Base-by-base conservation (phyloP, 1,140 invertebrate genomes). In the Bombus pyrosoma region DNA sequence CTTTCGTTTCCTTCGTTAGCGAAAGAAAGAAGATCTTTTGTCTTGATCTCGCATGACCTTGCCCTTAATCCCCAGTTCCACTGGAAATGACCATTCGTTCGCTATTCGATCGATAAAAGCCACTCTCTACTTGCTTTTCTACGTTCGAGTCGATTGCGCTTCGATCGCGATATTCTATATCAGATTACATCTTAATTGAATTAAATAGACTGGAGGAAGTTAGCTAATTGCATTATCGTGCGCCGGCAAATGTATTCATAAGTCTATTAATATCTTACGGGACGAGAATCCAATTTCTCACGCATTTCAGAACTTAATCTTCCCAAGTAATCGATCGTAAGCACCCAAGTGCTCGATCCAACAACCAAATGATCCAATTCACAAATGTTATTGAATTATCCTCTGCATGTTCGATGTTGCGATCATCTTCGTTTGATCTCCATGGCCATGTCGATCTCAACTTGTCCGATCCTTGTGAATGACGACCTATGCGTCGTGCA, bases 161-260 rank as follows among this genome's bases (percentile, higher is more conserved):
- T 47, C 74, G 72, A 83, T 83, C 81, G 43, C 15, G 81, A 83
- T 78, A 68, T 68, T 83, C 64, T 66, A 41, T 78, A 78, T 83
- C 81, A 78, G 81, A 83, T 83, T 83, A 78, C 81, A 66, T 68
- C 81, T 78, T 78, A 78, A 83, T 83, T 69, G 62, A 78, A 83
- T 83, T 83, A 83, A 78, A 53, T 69, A 57, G 64, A 77, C 53
- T 77, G 34, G 43, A 78, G 74, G 22, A 83, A 83, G 74, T 75
- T 82, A 39, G 71, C 57, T 75, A 82, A 82, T 82, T 64, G 74
- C 47, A 57, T 83, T 83, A 83, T n/a, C 73, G 32, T 32, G 28
- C 22, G n/a, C 69, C 72, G 59, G 12, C 34, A 57, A 69, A 53
- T 34, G 73, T 75, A 64, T 82, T 82, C 39, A 82, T 82, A 82